These are phyloP conservation scores for Leucoptera coffeella DNA, from an alignment of 2,888 invertebrate genomes.

Conservation along the genomic window DNA sequence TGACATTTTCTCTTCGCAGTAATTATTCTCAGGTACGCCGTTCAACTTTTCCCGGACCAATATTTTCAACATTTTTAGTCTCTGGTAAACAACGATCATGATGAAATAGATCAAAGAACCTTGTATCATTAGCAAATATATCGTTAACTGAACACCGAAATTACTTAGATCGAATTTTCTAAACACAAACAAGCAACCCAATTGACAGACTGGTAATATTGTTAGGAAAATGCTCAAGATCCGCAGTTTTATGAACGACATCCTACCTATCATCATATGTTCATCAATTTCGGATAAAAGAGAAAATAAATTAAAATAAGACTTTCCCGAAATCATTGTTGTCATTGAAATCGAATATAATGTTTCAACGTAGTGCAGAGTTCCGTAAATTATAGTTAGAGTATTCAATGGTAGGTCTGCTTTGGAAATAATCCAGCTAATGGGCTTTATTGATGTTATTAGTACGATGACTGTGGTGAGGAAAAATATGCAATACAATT, in stretches of 20 bases:
- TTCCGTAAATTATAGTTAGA: conserved; percentile 14
- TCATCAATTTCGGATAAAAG: too few relatives aligned
- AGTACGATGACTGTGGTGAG: conserved; percentile 9
- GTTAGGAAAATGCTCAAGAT: too few relatives aligned
- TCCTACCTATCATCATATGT: too few relatives aligned
- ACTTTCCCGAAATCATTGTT: too few relatives aligned
- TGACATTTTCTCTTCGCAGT: too few relatives aligned
- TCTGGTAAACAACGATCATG: conserved; percentile 13
- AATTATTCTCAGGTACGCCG: too few relatives aligned
- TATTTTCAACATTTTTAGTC: conserved; percentile 13
- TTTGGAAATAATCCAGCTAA: conserved; percentile 14
- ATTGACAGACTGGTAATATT: too few relatives aligned
- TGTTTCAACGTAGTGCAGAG: conserved; percentile 12
- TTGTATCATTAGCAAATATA: conserved; percentile 16
- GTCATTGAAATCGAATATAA: too few relatives aligned
- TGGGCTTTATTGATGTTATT: conserved; percentile 10
- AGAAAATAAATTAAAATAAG: too few relatives aligned
- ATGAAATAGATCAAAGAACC: conserved; percentile 15
- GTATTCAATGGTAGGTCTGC: conserved; percentile 19
- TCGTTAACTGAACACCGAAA: conserved; percentile 11
- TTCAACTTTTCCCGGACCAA: too few relatives aligned
- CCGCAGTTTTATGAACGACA: too few relatives aligned
- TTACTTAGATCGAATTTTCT: conserved; percentile 13
- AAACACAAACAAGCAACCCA: conserved; percentile 11
- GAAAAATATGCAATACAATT: conserved; percentile 13